Base-by-base conservation (phyloP, 2,113 vertebrate species). In the Ancistrus triradiatus region DNA sequence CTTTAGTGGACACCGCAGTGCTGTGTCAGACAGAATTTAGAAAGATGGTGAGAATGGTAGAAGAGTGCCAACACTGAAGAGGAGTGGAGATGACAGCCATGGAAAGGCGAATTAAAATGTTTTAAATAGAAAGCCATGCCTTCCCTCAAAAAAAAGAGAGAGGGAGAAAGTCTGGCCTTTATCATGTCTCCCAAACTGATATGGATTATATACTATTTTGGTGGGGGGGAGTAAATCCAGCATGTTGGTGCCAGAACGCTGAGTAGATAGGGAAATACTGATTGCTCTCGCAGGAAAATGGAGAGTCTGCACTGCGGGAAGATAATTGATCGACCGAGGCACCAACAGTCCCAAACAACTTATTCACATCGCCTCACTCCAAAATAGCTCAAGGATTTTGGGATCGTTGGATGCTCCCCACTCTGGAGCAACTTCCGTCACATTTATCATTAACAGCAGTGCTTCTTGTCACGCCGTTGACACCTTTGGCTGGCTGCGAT, bases 301-400 rank as follows among this genome's bases (percentile, higher is more conserved):
- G 33, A 42, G 38, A 38, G 24, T 22, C 66, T 66, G 62, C 62
- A 72, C 17, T 70, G 46, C 46, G 21, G 64, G 59, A 61, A 71
- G 44, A 59, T 75, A 69, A 79, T 80, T 73, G 73, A 82, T 56
- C 52, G 48, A 76, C 58, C 21, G 28, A 14, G 72, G 63, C 71
- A 55, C 38, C 72, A 51, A 56, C 31, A 63, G 64, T 68, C 48
- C 42, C 37, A 58, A 74, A 72, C 56, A 77, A 74, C 62, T 72
- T 51, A 46, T 63, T 58, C 53, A 48, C 63, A 58, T 69, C 55
- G 73, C 62, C 48, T 60, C 44, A 65, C 37, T 14, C 60, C 55
- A 63, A 57, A 66, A 72, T 59, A 69, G 57, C 56, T 68, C 9
- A 46, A 58, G 48, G 44, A 63, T 40, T 31, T n/a, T 62, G 52